Base-by-base conservation (phyloP, 2,888 invertebrate species). In the Ferrisia virgata region DNA sequence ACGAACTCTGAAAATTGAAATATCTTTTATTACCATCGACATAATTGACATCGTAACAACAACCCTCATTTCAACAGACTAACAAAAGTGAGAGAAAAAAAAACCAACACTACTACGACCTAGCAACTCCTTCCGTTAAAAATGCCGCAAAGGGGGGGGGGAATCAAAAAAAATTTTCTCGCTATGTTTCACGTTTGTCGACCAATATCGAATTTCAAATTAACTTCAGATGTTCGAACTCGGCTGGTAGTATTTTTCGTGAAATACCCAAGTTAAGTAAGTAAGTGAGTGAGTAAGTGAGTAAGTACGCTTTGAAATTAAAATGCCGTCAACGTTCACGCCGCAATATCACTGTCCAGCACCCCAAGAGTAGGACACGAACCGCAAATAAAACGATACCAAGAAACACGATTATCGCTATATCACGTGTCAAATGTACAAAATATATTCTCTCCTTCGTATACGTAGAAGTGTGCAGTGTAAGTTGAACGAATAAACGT, bases 341-440 rank as follows among this genome's bases (percentile, higher is more conserved):
- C n/a, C 72, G 72, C 33, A 72, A 72, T 72, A 72, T 72, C 72
- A 72, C 72, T 72, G 72, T 72, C 72, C 72, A 33, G 72, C 72
- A 72, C 72, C 33, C 36, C 72, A 18, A 72, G 72, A 72, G 33
- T 72, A 18, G 72, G 72, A 72, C 72, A 72, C 72, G 72, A 72
- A 72, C 72, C 72, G 33, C 72, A 33, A 72, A 72, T 33, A 72
- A 72, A 33, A 33, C 72, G 72, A 72, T 72, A 72, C 72, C 6
- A 72, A 72, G 72, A 33, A 72, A 72, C 72, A 36, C 72, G 72
- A 72, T 72, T 72, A 72, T 72, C 72, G 72, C 33, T 72, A 72
- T 72, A 72, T 72, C 72, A 72, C 72, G 72, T 72, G 72, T 72
- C 72, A 72, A 72, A 72, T 72, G 72, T 72, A 72, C 33, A 72